Percentiles rank a stretch among this genome's conserved stretches.
Conservation (phyloP, 1,140 invertebrate species). For the Aphelenchoides avenae region DNA sequence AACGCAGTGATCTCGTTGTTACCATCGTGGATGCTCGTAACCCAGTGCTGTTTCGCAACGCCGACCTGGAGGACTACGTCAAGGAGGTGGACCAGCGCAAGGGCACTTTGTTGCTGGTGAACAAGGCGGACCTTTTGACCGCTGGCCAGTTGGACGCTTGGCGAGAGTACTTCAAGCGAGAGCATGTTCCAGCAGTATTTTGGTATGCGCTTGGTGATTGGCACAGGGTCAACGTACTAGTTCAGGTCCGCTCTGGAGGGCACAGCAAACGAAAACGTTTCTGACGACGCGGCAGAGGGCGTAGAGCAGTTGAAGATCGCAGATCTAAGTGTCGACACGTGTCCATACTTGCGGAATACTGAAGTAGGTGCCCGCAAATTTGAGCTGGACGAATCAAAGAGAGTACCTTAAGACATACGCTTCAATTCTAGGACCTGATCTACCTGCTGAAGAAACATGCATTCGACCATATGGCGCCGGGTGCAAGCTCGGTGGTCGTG, state of each 20-base stretch:
- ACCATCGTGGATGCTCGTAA: conserved; percentile 92
- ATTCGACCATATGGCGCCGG: background rate
- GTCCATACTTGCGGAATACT: too few species aligned
- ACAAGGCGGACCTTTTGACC: conserved; percentile 92
- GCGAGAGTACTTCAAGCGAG: conserved; percentile 77
- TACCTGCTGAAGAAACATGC: conserved; percentile 46
- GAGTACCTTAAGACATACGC: too few species aligned
- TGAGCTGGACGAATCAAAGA: too few species aligned
- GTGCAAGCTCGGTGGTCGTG: conserved; percentile 68
- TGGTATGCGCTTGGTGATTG: conserved; percentile 63
- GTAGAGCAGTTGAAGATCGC: conserved; percentile 50
- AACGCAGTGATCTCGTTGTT: conserved; percentile 87
- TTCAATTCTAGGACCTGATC: conserved; percentile 17
- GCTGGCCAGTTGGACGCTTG: conserved; percentile 75
- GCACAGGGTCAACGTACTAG: too few species aligned
- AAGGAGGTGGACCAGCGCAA: conserved; percentile 74
- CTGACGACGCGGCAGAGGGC: conserved; percentile 62
- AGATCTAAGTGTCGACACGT: too few species aligned
- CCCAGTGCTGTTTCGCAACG: conserved; percentile 85
- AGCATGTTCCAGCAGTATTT: conserved; percentile 71
- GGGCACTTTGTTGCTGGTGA: conserved; percentile 78
- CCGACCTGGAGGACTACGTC: conserved; percentile 89
- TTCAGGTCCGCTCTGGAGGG: background rate
- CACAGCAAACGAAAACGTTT: conserved; percentile 22
- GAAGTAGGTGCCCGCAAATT: too few species aligned